Conservation (phyloP, 2,113 vertebrate species). For the Lonchura striata region DNA sequence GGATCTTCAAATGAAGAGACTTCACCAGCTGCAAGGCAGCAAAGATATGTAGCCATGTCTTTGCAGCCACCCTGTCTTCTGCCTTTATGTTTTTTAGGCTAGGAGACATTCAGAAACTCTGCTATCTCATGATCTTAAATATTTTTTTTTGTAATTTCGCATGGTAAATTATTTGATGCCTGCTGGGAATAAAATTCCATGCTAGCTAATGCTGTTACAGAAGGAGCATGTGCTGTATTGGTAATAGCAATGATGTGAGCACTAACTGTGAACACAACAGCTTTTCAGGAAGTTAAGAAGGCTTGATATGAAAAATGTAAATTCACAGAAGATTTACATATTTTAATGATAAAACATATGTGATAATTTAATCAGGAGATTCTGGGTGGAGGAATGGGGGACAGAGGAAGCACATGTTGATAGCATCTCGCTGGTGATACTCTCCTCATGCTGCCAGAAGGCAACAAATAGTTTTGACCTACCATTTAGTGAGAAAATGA, state of each 20-base stretch:
- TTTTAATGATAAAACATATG: background rate
- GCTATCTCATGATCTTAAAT: background rate
- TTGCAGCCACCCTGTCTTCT: background rate
- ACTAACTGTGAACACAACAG: background rate
- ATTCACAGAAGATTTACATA: background rate
- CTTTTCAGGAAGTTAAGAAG: background rate
- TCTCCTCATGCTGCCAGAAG: background rate
- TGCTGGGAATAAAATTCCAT: background rate
- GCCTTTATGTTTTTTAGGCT: background rate
- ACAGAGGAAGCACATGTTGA: background rate
- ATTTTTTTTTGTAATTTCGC: background rate
- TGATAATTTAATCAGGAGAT: background rate
- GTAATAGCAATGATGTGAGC: background rate
- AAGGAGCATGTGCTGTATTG: background rate
- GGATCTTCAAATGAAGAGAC: background rate
- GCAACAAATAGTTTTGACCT: background rate
- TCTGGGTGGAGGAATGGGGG: accelerated
- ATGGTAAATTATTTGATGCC: background rate
- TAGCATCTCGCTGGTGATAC: background rate
- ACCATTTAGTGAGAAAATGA: background rate
- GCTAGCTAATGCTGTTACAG: background rate
- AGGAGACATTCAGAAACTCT: background rate
- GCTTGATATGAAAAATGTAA: background rate
- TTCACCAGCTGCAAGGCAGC: background rate
- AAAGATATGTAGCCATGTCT: background rate